phyloP scores from a whole-genome alignment of 2,888 invertebrate species.

The Idaea dimidiata region DNA sequence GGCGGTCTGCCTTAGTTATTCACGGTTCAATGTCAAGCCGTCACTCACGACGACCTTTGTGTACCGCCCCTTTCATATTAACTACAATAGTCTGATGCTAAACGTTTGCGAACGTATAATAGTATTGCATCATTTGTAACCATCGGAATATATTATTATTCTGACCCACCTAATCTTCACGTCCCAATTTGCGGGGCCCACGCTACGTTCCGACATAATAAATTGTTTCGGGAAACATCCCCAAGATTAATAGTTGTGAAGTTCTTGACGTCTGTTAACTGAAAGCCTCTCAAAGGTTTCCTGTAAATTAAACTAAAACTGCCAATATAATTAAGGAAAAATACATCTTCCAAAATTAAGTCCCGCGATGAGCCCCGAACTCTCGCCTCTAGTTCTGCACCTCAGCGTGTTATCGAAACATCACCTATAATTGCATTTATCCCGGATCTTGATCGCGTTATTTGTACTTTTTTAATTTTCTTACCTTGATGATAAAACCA shows the following conservation, averaged over 20 bases:
- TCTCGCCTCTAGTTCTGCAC: too few species aligned
- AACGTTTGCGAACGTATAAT: conserved; percentile 27
- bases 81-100: conserved; percentile 30
- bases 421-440: too few species aligned
- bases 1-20: conserved; percentile 24
- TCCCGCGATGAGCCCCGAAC: too few species aligned
- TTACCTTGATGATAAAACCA: too few species aligned
- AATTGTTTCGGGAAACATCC: conserved; percentile 71
- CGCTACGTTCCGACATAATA: conserved; percentile 60
- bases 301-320: conserved; percentile 48
- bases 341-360: too few species aligned
- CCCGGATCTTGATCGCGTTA: too few species aligned
- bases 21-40: conserved; percentile 29
- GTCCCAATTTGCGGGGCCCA: conserved; percentile 58
- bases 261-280: conserved; percentile 63
- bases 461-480: too few species aligned
- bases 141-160: conserved; percentile 47
- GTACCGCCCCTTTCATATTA: conserved; percentile 31
- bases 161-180: conserved; percentile 58
- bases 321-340: too few species aligned
- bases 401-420: too few species aligned
- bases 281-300: conserved; percentile 55
- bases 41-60: conserved; percentile 23
- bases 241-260: conserved; percentile 70
- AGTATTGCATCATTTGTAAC: conserved; percentile 50